Evolutionary conservation across 2,888 invertebrate species (phyloP).

Genomic region (Orthosia incerta): DNA sequence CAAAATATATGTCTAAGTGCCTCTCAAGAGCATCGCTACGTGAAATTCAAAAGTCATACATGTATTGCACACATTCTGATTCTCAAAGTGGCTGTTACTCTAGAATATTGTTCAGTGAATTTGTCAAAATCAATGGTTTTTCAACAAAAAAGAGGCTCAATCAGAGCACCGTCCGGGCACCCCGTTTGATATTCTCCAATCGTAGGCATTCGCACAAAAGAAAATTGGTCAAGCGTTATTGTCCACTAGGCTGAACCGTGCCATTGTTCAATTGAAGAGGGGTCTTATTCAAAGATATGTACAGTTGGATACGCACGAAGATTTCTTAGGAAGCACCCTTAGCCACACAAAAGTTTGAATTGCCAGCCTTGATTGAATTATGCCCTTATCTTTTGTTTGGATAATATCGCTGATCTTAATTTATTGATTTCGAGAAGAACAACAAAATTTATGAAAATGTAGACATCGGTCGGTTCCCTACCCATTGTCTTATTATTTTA

Average conservation of each 20-base stretch:
- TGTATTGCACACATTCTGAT: constrained; percentile 50
- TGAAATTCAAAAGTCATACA: constrained; percentile 50
- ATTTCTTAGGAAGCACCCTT: constrained; percentile 78
- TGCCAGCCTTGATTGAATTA: constrained; percentile 77
- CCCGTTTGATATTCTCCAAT: constrained; percentile 87
- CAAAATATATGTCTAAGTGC: constrained; percentile 33
- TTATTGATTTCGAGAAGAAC: constrained; percentile 55
- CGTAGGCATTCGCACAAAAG: constrained; percentile 88
- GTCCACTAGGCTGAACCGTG: constrained; percentile 86
- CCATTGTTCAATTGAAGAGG: constrained; percentile 88
- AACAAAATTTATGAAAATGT: constrained; percentile 13
- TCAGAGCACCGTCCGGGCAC: constrained; percentile 80
- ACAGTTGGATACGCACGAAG: constrained; percentile 79
- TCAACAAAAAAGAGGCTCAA: constrained; percentile 83
- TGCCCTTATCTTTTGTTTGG: constrained; percentile 72
- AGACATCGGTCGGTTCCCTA: background rate
- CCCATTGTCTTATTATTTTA: too few relatives aligned
- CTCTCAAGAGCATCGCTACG: constrained; percentile 14
- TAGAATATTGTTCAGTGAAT: constrained; percentile 80
- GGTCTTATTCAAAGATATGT: constrained; percentile 84
- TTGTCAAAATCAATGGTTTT: constrained; percentile 85
- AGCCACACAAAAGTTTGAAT: constrained; percentile 78
- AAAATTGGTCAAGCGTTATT: constrained; percentile 90
- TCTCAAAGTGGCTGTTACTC: constrained; percentile 57
- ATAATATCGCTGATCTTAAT: constrained; percentile 62